Evolutionary conservation across 2,113 vertebrate genomes (phyloP), one percentile per base, ranked within the genome.

Genomic region (Phylloscopus whistleri): DNA sequence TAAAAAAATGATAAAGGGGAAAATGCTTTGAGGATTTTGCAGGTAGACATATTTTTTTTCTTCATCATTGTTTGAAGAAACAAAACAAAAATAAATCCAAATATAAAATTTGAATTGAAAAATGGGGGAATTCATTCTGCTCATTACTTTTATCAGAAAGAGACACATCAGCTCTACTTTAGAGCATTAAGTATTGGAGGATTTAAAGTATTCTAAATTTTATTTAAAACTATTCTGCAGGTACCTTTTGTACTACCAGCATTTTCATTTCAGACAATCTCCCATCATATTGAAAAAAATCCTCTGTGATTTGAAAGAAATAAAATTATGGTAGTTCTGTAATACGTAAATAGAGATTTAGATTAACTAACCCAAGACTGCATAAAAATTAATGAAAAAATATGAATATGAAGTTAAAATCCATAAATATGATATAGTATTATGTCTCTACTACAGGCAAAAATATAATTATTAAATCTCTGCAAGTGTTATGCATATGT

Each of bases 81-180:
- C 4, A 87, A 70, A 81, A 15, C 2, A 53, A 87, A 84, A 72
- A 1, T 6, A 67, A 69, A 75, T 21, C 26, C 2, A 59, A 20
- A 31, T 64, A 70, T n/a, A 53, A 94, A 84, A 58, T 18, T 72
- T 24, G 10, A 75, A 67, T 48, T 3, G 10, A 43, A 95, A 70
- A 76, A 48, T n/a, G 5, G 0, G 0, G 1, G 0, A 3, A 13
- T 41, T 78, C 13, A 58, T 46, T 13, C 11, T 73, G 2, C 7
- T 73, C 74, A 7, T 1, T 62, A 43, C 80, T 88, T 87, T 88
- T 81, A 63, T 62, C 33, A 74, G 37, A 90, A 94, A 83, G 3
- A 67, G 26, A 43, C 63, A 30, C 2, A 62, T 16, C 9, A 74
- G 10, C 7, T 83, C 49, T 87, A 75, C 1, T 80, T 39, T 63